Base-by-base conservation (phyloP, 1,140 invertebrate genomes). In the Drosophila pallidifrons region DNA sequence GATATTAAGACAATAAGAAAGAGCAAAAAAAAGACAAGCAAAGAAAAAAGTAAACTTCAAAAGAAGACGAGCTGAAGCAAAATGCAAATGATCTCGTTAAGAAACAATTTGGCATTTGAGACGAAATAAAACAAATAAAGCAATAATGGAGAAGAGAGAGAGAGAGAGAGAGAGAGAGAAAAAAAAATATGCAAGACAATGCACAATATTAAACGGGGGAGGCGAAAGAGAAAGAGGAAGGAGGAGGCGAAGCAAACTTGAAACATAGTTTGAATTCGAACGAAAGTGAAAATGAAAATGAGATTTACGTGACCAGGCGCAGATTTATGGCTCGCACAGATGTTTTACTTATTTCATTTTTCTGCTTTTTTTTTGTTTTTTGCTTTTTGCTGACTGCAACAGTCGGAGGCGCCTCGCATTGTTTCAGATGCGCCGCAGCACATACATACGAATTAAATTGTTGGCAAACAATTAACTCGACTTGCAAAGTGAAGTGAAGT, bases 281-380 rank as follows among this genome's bases (percentile, higher is more conserved):
- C 55, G 67, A 81, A 86, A 86, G 82, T 78, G 82, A 77, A 79
- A 83, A 73, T 72, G 74, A 61, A 82, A 69, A 80, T 76, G 47
- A 77, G 76, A 57, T 75, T 55, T 71, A 85, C 82, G 82, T 85
- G 82, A 86, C 60, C 47, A 66, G 54, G 52, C 61, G 60, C 75
- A 82, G 80, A 79, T 83, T 79, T 79, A 65, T 65, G 65, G 58
- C 46, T 45, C 64, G 45, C 38, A 49, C 20, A 25, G 20, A 25
- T 25, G 20, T 25, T 25, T 25, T 25, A 25, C 20, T 25, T 25
- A 25, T 25, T 25, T 25, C 20, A 25, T 25, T 25, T 25, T 63
- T 52, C 35, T 52, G 8, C 16, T 16, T 38, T 38, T 16, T 57
- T n/a, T n/a, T n/a, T n/a, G n/a, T n/a, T n/a, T 38, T 20, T 20